These are phyloP conservation scores for Pelusios castaneus DNA, from an alignment of 2,113 vertebrate species.

Conservation along the genomic window DNA sequence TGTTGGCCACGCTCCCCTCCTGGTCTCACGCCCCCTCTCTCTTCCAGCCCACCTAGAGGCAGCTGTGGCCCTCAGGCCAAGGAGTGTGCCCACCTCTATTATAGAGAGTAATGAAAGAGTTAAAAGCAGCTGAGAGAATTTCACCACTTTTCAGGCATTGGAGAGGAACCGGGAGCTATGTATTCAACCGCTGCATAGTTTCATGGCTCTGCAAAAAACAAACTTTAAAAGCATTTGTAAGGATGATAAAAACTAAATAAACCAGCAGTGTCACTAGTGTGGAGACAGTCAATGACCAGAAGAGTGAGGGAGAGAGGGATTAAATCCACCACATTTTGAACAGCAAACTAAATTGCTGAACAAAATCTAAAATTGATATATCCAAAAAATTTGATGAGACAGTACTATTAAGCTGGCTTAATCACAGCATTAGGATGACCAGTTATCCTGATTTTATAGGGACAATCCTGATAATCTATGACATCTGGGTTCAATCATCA, in stretches of 20 bases:
- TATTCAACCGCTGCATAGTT: not conserved
- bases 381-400: no score
- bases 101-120: not conserved
- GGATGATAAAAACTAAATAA: not conserved
- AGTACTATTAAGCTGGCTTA: not conserved
- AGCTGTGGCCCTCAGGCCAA: no score
- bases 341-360: not conserved
- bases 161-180: not conserved
- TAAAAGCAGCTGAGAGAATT: not conserved
- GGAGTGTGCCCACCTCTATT: no score
- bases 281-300: not conserved
- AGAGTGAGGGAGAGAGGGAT: not conserved
- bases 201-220: not conserved
- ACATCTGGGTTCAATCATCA: no score
- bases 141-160: not conserved
- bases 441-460: no score
- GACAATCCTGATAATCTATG: no score
- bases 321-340: not conserved
- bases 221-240: not conserved
- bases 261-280: not conserved
- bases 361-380: no score
- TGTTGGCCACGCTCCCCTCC: no score
- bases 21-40: no score
- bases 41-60: no score
- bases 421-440: not conserved